phyloP scores from a whole-genome alignment of 2,113 vertebrate species.

The Platichthys flesus region DNA sequence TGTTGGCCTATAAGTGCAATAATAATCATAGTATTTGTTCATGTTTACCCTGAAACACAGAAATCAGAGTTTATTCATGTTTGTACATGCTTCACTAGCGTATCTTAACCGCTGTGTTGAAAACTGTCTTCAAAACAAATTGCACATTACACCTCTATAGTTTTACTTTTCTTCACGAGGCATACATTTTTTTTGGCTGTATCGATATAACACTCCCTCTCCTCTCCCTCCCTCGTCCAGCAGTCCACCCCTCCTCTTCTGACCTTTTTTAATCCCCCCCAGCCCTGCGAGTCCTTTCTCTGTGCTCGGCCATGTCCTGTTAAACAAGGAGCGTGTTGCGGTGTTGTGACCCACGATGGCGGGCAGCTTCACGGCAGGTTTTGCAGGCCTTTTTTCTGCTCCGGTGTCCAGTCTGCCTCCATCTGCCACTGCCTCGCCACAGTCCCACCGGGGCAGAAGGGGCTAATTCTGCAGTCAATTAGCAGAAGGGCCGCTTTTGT shows the following conservation, averaged over 20 bases:
- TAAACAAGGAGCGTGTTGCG: slow-evolving; percentile 86
- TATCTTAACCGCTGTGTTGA: too few species aligned
- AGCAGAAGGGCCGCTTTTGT: slow-evolving; percentile 98
- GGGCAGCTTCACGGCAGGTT: slow-evolving; percentile 91
- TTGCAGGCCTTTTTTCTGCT: slow-evolving; percentile 83
- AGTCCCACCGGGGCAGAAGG: slow-evolving; percentile 88
- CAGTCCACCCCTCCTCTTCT: slow-evolving; percentile 28
- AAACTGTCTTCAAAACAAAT: too few species aligned
- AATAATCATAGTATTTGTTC: too few species aligned
- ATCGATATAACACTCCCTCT: too few species aligned
- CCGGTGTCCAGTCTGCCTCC: slow-evolving; percentile 87
- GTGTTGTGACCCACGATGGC: slow-evolving; percentile 91
- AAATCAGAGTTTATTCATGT: too few species aligned
- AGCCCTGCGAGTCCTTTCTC: slow-evolving; percentile 76
- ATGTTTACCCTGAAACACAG: too few species aligned
- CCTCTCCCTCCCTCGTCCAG: slow-evolving; percentile 9
- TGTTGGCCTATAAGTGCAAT: too few species aligned
- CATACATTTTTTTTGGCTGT: too few species aligned
- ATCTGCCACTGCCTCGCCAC: slow-evolving; percentile 89
- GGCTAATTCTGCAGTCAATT: slow-evolving; percentile 99
- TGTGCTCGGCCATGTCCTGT: slow-evolving; percentile 81
- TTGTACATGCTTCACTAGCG: too few species aligned
- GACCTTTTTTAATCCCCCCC: slow-evolving; percentile 73
- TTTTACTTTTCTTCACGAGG: too few species aligned
- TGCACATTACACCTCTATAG: too few species aligned